Percentiles rank a stretch among this genome's conserved stretches.
These are phyloP conservation scores for Oreohelix idahoensis DNA, from an alignment of 1,140 invertebrate genomes.

Conservation along the genomic window DNA sequence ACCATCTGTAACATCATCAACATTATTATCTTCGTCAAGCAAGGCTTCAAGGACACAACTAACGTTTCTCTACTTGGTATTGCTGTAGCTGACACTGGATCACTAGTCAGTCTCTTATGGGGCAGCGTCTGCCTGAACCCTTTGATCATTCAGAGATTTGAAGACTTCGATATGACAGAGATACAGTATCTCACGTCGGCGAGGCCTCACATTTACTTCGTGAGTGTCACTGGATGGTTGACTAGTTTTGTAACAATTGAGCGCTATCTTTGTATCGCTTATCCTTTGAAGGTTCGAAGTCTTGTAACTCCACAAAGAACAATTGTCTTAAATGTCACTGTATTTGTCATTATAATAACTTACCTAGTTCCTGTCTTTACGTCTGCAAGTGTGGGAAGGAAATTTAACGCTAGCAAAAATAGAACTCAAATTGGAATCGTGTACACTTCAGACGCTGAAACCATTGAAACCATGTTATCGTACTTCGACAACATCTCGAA, in stretches of 20 bases:
- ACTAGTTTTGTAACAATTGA: slow-evolving; percentile 8
- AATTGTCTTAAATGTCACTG: neutral
- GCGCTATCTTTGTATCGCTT: slow-evolving; percentile 20
- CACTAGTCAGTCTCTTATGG: slow-evolving; percentile 2
- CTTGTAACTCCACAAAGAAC: neutral
- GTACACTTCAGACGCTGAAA: neutral
- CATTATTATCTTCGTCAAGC: neutral
- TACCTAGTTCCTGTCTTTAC: neutral
- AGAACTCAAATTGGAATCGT: neutral
- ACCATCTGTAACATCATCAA: slow-evolving; percentile 10
- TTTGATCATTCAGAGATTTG: neutral
- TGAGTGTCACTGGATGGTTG: neutral
- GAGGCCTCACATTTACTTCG: slow-evolving; percentile 15
- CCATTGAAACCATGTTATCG: neutral
- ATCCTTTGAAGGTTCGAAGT: neutral
- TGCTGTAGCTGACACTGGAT: neutral
- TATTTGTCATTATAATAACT: neutral
- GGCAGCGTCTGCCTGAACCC: slow-evolving; percentile 17
- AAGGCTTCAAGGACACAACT: slow-evolving; percentile 15
- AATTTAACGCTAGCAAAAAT: neutral
- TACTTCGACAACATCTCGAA: neutral
- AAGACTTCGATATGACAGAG: neutral
- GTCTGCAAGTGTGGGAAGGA: neutral
- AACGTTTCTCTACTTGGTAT: neutral
- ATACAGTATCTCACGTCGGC: slow-evolving; percentile 1